Conservation (phyloP, 2,113 vertebrate genomes). For the Oncorhynchus nerka region DNA sequence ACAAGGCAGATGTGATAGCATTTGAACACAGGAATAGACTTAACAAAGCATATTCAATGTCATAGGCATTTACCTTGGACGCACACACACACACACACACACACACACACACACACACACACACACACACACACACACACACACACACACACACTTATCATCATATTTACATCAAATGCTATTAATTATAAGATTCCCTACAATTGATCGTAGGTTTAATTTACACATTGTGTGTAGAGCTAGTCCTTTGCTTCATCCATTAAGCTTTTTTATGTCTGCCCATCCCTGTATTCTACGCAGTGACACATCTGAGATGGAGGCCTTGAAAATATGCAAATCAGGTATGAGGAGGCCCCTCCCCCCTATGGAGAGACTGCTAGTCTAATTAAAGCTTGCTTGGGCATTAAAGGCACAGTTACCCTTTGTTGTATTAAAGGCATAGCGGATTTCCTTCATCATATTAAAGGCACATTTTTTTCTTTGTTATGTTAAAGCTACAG, state of each 20-base stretch:
- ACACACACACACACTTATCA: neutral
- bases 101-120: slow-evolving; percentile 14
- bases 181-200: neutral
- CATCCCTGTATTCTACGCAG: neutral
- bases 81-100: neutral
- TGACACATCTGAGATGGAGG: slow-evolving; percentile 2
- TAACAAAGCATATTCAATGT: neutral
- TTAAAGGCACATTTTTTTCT: slow-evolving; percentile 5
- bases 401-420: slow-evolving; percentile 62
- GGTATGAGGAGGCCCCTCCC: slow-evolving; percentile 32
- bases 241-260: slow-evolving; percentile 5
- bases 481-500: slow-evolving; percentile 8
- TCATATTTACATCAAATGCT: neutral
- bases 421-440: slow-evolving; percentile 20
- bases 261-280: neutral
- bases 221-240: neutral
- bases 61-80: neutral
- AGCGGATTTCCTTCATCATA: neutral
- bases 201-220: neutral
- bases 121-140: neutral
- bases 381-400: slow-evolving; percentile 58
- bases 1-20: neutral
- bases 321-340: slow-evolving; percentile 33
- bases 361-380: slow-evolving; percentile 23
- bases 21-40: neutral